These are phyloP conservation scores for Aphidius gifuensis DNA, from an alignment of 1,140 invertebrate genomes.

Conservation along the genomic window DNA sequence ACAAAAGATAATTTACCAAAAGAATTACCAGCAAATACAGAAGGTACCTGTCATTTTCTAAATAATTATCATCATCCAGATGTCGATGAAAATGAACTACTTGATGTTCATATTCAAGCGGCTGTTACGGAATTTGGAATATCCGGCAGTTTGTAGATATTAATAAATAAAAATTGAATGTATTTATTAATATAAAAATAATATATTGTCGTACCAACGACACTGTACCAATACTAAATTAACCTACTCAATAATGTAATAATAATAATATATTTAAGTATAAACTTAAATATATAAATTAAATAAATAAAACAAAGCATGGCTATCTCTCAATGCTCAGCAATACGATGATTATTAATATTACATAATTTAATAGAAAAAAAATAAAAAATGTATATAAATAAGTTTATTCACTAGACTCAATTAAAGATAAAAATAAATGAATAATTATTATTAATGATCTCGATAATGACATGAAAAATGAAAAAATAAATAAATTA, in stretches of 20 bases:
- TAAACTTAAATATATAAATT: too few relatives aligned
- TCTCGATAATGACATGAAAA: too few relatives aligned
- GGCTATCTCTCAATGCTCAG: too few relatives aligned
- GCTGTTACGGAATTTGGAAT: slow-evolving; percentile 51
- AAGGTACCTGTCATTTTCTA: slow-evolving; percentile 84
- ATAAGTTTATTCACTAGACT: too few relatives aligned
- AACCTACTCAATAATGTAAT: background rate
- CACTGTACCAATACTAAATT: slow-evolving; percentile 12
- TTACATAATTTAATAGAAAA: too few relatives aligned
- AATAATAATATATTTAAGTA: too few relatives aligned
- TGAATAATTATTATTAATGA: too few relatives aligned
- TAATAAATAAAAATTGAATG: slow-evolving; percentile 1
- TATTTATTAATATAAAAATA: slow-evolving; percentile 14
- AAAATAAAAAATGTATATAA: too few relatives aligned
- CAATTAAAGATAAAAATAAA: too few relatives aligned
- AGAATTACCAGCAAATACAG: slow-evolving; percentile 75
- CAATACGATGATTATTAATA: too few relatives aligned
- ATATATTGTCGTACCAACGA: slow-evolving; percentile 24
- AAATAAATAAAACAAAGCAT: too few relatives aligned
- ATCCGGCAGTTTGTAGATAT: slow-evolving; percentile 43
- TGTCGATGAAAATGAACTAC: slow-evolving; percentile 56
- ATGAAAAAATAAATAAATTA: too few relatives aligned
- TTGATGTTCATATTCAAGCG: slow-evolving; percentile 66
- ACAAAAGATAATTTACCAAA: slow-evolving; percentile 76
- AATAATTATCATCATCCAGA: slow-evolving; percentile 73